These are phyloP conservation scores for Apotomis capreana DNA, from an alignment of 2,888 invertebrate genomes.

Conservation along the genomic window DNA sequence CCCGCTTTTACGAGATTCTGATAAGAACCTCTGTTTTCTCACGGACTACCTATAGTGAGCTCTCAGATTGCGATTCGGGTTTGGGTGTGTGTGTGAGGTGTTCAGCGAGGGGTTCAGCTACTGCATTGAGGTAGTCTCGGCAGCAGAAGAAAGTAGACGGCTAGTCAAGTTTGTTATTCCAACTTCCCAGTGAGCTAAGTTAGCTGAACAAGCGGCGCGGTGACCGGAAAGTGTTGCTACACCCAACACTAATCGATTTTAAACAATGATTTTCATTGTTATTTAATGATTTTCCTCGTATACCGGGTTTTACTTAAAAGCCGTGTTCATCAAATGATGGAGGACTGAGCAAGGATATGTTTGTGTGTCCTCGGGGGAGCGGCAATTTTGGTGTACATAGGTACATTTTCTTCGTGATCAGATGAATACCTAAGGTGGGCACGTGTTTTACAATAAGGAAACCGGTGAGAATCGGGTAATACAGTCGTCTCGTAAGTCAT, in stretches of 20 bases:
- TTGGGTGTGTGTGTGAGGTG: no score
- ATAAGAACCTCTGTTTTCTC: no score
- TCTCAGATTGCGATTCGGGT: no score
- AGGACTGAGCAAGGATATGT: no score
- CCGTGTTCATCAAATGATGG: neutral
- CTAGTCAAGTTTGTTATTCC: conserved; percentile 24
- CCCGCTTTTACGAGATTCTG: no score
- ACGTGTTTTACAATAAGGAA: no score
- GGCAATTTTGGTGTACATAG: neutral
- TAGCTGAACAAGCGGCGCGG: conserved; percentile 7
- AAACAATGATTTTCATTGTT: conserved; percentile 22
- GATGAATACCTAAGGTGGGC: no score
- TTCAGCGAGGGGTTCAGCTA: conserved; percentile 1
- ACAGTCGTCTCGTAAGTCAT: no score
- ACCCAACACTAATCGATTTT: conserved; percentile 21
- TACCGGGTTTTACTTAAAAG: neutral
- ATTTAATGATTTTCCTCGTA: conserved; percentile 14
- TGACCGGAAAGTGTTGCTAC: conserved; percentile 15
- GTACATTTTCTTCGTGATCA: neutral
- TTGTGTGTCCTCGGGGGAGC: neutral
- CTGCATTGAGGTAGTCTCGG: conserved; percentile 5
- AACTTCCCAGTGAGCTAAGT: neutral
- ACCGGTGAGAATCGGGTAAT: no score
- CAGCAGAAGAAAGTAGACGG: conserved; percentile 17
- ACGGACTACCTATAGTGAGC: no score